phyloP scores from a whole-genome alignment of 2,797 vertebrate species.

The Ibycter americanus region DNA sequence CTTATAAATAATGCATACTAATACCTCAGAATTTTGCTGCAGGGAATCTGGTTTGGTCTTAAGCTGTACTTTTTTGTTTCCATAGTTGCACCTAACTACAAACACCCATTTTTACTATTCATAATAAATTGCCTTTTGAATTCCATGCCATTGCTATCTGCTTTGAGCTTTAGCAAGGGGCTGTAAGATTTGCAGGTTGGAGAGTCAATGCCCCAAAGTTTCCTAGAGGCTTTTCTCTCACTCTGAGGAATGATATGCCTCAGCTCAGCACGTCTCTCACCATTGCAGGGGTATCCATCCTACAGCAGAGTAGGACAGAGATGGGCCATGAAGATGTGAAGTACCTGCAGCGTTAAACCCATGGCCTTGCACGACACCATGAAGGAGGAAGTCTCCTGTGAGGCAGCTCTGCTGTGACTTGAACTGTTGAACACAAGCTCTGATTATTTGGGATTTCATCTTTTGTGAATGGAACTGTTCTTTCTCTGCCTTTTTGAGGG shows the following conservation, averaged over 20 bases:
- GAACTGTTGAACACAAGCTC: neutral
- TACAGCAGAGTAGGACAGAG: neutral
- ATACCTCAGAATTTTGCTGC: neutral
- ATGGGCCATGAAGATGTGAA: neutral
- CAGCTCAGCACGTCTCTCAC: neutral
- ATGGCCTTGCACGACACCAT: neutral
- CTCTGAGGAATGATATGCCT: neutral
- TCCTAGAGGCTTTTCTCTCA: neutral
- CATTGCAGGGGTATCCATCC: neutral
- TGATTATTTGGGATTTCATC: neutral
- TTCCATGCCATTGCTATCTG: neutral
- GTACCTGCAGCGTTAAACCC: neutral
- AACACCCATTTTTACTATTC: neutral
- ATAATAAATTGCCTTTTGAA: neutral
- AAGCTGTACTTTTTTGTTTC: neutral
- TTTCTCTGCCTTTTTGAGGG: neutral
- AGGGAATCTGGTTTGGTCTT: neutral
- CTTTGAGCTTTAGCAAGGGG: neutral
- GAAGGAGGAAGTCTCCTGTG: neutral
- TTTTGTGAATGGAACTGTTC: neutral
- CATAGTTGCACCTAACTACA: neutral
- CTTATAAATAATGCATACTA: neutral
- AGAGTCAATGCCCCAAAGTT: neutral
- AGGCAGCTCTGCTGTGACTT: neutral
- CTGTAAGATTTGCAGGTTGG: neutral